phyloP scores from a whole-genome alignment of 2,113 vertebrate genomes.

The Petaurus breviceps region DNA sequence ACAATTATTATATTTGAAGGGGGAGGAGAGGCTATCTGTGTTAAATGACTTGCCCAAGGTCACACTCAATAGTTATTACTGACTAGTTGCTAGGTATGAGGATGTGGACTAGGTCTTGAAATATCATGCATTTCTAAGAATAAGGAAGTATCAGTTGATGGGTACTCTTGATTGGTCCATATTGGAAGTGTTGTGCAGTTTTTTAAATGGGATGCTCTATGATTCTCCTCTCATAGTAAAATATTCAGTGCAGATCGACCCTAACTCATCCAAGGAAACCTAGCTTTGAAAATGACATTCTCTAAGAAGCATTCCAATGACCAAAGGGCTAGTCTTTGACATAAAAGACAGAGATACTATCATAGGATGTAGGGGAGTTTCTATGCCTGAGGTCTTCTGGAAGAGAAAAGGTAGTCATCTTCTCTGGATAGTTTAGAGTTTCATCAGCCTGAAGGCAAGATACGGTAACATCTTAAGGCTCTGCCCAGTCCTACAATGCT shows the following conservation, averaged over 20 bases:
- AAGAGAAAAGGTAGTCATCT: not conserved
- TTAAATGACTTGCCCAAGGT: no score
- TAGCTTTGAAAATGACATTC: not conserved
- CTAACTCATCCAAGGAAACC: not conserved
- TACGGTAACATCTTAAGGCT: not conserved
- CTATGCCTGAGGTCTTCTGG: not conserved
- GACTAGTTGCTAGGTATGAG: not conserved
- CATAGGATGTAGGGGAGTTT: not conserved
- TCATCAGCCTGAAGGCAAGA: not conserved
- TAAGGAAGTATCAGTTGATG: not conserved
- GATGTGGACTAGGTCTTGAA: not conserved
- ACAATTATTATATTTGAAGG: not conserved
- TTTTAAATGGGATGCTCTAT: not conserved
- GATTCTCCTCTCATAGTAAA: not conserved
- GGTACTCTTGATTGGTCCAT: not conserved
- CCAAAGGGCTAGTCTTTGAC: not conserved
- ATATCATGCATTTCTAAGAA: not conserved
- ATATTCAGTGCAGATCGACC: not conserved
- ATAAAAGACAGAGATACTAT: not conserved
- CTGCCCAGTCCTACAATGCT: not conserved
- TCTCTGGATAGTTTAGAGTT: not conserved
- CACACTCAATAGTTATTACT: not conserved
- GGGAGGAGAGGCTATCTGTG: no score
- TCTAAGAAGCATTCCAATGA: not conserved
- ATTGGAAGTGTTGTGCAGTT: not conserved